phyloP scores from a whole-genome alignment of 2,113 vertebrate species.

The Suricata suricatta region DNA sequence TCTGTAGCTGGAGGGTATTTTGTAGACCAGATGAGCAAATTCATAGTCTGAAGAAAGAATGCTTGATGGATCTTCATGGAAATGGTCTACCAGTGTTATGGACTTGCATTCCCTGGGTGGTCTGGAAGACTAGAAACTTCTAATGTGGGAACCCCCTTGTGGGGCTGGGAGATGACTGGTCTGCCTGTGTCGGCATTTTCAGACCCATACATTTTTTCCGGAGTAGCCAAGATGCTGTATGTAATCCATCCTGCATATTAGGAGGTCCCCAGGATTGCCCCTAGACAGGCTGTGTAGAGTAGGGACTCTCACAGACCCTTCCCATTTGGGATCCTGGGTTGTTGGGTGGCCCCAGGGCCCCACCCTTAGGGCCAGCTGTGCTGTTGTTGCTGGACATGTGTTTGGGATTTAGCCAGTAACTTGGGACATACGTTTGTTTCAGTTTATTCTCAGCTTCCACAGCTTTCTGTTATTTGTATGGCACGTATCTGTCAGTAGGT shows the following conservation, averaged over 20 bases:
- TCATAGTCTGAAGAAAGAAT: conserved; percentile 93
- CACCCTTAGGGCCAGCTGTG: not conserved
- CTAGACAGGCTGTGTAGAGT: not conserved
- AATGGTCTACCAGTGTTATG: conserved; percentile 93
- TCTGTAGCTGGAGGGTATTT: conserved; percentile 93
- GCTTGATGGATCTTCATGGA: conserved; percentile 93
- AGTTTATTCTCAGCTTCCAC: conserved; percentile 94
- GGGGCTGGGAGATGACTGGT: not conserved
- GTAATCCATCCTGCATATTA: not conserved
- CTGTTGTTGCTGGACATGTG: not conserved
- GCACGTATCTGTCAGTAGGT: conserved; percentile 93
- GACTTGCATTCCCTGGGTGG: conserved; percentile 91
- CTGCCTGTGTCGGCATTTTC: not conserved
- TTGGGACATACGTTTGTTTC: conserved; percentile 95
- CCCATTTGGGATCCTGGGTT: not conserved
- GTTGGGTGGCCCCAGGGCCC: not conserved
- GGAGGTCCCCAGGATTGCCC: not conserved
- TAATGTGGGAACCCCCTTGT: conserved; percentile 86
- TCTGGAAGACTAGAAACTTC: conserved; percentile 89
- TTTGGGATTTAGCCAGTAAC: conserved; percentile 78
- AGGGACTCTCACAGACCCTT: not conserved
- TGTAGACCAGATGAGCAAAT: conserved; percentile 94
- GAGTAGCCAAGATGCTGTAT: not conserved
- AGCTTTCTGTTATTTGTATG: conserved; percentile 94
- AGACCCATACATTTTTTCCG: not conserved